Conservation (phyloP, 1,140 invertebrate genomes). For the Tenebrio molitor region DNA sequence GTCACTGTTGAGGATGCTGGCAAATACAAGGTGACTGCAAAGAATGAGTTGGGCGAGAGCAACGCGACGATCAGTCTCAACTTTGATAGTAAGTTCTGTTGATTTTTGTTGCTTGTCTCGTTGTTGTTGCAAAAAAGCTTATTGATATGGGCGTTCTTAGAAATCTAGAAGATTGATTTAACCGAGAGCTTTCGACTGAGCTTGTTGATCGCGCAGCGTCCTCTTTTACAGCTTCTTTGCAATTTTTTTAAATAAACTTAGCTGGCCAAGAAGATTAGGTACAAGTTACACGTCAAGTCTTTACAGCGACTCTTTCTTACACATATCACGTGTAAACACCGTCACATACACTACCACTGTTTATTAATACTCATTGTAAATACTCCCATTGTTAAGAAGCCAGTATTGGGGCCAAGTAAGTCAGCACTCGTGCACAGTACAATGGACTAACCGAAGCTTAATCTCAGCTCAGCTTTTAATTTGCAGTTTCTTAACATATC, state of each 20-base stretch:
- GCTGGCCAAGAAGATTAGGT: conserved; percentile 8
- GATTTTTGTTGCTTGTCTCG: conserved; percentile 56
- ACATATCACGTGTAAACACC: conserved; percentile 16
- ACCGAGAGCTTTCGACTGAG: conserved; percentile 3
- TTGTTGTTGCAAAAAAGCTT: conserved; percentile 29
- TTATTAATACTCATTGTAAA: conserved; percentile 38
- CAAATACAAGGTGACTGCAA: conserved; percentile 96
- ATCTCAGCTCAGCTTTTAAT: conserved; percentile 68
- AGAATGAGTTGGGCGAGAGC: conserved; percentile 96
- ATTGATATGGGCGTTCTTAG: conserved; percentile 22
- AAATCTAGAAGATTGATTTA: conserved; percentile 14
- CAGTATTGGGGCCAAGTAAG: conserved; percentile 61
- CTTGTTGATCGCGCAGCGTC: conserved; percentile 19
- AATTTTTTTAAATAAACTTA: conserved; percentile 18
- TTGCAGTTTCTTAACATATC: conserved; percentile 64
- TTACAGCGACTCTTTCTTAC: conserved; percentile 26
- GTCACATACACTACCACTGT: conserved; percentile 28
- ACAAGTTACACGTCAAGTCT: conserved; percentile 21
- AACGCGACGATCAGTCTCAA: conserved; percentile 97
- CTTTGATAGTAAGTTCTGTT: conserved; percentile 93
- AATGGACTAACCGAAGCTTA: conserved; percentile 67
- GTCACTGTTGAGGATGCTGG: conserved; percentile 97
- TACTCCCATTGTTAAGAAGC: conserved; percentile 46
- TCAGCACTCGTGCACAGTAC: conserved; percentile 66
- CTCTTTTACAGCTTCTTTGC: conserved; percentile 28